Percentiles rank a stretch among this genome's conserved stretches.
Conservation (phyloP, 2,797 vertebrate genomes). For the Mastacembelus armatus region DNA sequence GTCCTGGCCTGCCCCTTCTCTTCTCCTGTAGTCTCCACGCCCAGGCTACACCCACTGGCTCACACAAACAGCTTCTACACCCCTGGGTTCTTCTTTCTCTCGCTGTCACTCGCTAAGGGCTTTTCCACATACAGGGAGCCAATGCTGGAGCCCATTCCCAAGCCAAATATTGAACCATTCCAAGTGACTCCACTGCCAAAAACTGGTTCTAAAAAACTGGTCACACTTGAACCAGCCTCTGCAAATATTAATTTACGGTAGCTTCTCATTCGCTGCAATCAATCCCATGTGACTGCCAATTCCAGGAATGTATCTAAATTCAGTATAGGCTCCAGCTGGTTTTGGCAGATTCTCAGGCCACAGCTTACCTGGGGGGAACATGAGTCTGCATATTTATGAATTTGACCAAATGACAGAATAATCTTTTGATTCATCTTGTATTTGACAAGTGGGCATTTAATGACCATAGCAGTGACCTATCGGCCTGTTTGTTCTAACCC, state of each 20-base stretch:
- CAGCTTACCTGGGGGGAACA: not conserved
- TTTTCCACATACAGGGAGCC: conserved; percentile 47
- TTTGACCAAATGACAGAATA: not conserved
- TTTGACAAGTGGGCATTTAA: not conserved
- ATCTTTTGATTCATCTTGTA: not conserved
- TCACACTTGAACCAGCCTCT: not conserved
- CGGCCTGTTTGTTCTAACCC: not conserved
- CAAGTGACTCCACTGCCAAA: conserved; percentile 28
- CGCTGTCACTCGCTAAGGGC: conserved; percentile 40
- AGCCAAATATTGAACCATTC: conserved; percentile 42
- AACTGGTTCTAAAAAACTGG: not conserved
- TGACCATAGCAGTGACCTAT: not conserved
- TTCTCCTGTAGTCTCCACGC: conserved; percentile 69
- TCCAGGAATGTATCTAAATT: not conserved
- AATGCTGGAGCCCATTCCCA: conserved; percentile 20
- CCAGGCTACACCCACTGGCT: conserved; percentile 77
- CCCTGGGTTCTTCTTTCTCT: conserved; percentile 42
- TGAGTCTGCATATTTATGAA: not conserved
- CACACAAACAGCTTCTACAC: conserved; percentile 67
- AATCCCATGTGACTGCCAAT: conserved; percentile 1
- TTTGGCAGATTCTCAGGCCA: conserved; percentile 6
- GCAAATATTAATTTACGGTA: conserved; percentile 1
- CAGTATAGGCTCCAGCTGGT: not conserved
- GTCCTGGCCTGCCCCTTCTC: conserved; percentile 68
- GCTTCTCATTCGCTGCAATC: not conserved